phyloP scores from a whole-genome alignment of 2,113 vertebrate species.

The Mirza zaza region DNA sequence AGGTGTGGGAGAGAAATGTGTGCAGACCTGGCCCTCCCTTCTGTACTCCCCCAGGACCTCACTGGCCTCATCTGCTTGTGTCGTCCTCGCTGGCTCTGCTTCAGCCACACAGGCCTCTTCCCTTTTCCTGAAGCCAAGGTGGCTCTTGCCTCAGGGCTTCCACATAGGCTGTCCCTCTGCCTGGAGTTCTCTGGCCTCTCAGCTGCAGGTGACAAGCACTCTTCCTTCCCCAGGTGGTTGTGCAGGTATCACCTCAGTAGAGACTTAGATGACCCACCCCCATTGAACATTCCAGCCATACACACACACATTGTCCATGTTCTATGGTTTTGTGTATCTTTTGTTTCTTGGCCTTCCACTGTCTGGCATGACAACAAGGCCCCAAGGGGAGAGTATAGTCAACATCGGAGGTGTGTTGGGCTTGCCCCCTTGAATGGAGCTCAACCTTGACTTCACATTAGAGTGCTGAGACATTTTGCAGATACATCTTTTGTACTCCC shows the following conservation, averaged over 20 bases:
- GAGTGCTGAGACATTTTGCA: background rate
- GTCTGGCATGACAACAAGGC: background rate
- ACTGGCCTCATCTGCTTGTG: background rate
- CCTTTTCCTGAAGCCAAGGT: background rate
- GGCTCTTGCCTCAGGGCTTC: no score
- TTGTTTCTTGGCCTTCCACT: background rate
- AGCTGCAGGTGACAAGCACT: background rate
- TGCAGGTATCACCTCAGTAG: background rate
- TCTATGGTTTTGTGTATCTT: background rate
- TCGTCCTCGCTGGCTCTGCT: background rate
- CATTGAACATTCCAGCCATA: background rate
- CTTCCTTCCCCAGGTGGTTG: background rate
- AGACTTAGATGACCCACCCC: background rate
- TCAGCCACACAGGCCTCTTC: background rate
- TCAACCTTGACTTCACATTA: background rate
- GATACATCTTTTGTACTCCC: background rate
- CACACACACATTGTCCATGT: no score
- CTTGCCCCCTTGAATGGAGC: background rate
- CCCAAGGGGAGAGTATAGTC: background rate
- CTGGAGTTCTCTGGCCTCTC: background rate
- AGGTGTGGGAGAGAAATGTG: background rate
- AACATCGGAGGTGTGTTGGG: background rate
- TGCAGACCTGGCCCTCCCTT: background rate
- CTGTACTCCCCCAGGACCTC: background rate
- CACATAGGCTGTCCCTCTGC: background rate